Evolutionary conservation across 2,888 invertebrate genomes (phyloP).

Genomic region (Teinopalpus imperialis): DNA sequence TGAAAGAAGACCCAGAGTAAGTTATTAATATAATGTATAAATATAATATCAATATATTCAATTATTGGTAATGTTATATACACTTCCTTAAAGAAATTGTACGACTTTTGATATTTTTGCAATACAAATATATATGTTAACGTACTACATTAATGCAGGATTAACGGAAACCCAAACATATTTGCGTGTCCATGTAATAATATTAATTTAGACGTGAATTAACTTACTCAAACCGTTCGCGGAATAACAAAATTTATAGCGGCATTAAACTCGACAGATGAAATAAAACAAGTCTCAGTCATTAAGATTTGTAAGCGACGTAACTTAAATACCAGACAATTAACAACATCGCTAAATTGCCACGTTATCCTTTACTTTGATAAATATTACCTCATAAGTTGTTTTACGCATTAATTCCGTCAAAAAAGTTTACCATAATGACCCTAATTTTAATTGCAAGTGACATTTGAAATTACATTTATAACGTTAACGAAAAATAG

Average conservation of each 20-base stretch:
- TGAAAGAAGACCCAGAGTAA: no score
- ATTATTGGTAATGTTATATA: no score
- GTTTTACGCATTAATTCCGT: background rate
- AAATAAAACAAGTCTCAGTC: slow-evolving; percentile 15
- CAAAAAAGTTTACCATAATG: no score
- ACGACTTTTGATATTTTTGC: no score
- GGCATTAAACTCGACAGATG: slow-evolving; percentile 9
- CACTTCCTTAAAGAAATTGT: no score
- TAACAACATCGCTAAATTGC: slow-evolving; percentile 7
- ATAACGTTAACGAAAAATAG: no score
- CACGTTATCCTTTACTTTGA: slow-evolving; percentile 1
- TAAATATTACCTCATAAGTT: slow-evolving; percentile 9
- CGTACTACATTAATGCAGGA: no score
- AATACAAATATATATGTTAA: no score
- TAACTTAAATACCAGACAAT: slow-evolving; percentile 18
- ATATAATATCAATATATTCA: no score
- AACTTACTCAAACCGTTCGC: slow-evolving; percentile 9
- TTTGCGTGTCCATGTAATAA: slow-evolving; percentile 12
- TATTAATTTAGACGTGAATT: slow-evolving; percentile 16
- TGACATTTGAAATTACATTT: no score
- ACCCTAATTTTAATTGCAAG: no score
- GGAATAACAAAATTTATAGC: slow-evolving; percentile 24
- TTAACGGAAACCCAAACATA: slow-evolving; percentile 9
- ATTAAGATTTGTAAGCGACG: slow-evolving; percentile 14
- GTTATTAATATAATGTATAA: no score